phyloP scores from a whole-genome alignment of 2,797 vertebrate species.

The Lateolabrax maculatus region DNA sequence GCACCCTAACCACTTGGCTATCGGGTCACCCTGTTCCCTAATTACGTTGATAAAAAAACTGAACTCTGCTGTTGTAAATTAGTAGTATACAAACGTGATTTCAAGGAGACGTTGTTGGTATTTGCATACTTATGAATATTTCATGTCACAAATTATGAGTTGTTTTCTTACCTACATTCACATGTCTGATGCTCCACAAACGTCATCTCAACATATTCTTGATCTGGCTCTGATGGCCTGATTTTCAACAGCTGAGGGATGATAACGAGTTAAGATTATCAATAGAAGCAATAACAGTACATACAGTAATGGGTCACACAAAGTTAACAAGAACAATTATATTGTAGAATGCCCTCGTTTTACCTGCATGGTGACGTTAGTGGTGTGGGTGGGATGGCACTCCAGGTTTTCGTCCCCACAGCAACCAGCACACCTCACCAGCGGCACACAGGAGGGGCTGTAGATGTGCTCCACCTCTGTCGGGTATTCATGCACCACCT shows the following conservation, averaged over 20 bases:
- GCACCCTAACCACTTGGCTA: too few relatives aligned
- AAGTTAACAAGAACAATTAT: background rate
- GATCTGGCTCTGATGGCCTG: slow-evolving; percentile 84
- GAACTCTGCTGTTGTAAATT: background rate
- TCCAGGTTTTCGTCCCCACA: slow-evolving; percentile 93
- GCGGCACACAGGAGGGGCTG: slow-evolving; percentile 93
- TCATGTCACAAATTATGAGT: slow-evolving; percentile 49
- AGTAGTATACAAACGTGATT: background rate
- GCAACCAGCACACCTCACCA: slow-evolving; percentile 94
- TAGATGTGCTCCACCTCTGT: slow-evolving; percentile 93
- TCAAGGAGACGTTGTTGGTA: slow-evolving; percentile 7
- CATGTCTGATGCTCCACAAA: slow-evolving; percentile 94
- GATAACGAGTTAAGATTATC: slow-evolving; percentile 29
- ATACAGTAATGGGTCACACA: background rate
- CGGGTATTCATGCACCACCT: slow-evolving; percentile 92
- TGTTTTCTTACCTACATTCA: slow-evolving; percentile 93
- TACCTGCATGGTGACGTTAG: slow-evolving; percentile 95
- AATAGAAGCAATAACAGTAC: background rate
- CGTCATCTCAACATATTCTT: slow-evolving; percentile 91
- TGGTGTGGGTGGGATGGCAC: slow-evolving; percentile 88
- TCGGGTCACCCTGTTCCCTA: too few relatives aligned
- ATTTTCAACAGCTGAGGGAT: slow-evolving; percentile 91
- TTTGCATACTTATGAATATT: slow-evolving; percentile 36
- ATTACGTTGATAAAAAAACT: background rate
- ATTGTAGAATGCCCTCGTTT: background rate